Base-by-base conservation (phyloP, 2,888 invertebrate genomes). In the Apamea sordens region DNA sequence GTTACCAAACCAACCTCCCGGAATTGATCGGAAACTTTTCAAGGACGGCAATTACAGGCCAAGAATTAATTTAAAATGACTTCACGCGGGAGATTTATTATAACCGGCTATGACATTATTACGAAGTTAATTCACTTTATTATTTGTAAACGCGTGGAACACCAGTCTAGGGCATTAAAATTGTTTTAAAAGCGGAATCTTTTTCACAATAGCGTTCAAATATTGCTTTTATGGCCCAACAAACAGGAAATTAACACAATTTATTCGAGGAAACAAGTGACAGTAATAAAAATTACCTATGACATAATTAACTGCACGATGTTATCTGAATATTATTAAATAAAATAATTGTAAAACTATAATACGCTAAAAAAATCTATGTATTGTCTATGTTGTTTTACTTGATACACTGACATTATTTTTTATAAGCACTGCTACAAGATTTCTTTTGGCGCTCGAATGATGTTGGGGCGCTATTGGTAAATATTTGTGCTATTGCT, bases 11-110 rank as follows among this genome's bases (percentile, higher is more conserved):
- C n/a, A 76, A 65, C 64, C 50, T 18, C 21, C 44, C 44, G 36
- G 15, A 59, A 65, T 78, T 81, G 44, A 67, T 78, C 41, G 44
- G 44, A 50, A 69, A 47, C 36, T 41, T 59, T 53, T 70, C 65
- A 83, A 81, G 65, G 78, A 70, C 77, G 13, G 63, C 69, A 70
- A 76, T 76, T 76, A 76, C 15, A 59, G n/a, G 13, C 50, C 56
- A 59, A 83, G 64, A 83, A 77, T 77, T 67, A 77, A 81, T 83
- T 77, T 44, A 50, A 53, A 84, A 65, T 65, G n/a, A 59, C 59
- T 77, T 59, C 41, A 77, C 32, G 32, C 32, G 32, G 15, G 21
- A 59, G 32, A 83, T 80, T 56, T 80, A 77, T 83, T 44, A 11
- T 53, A 69, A 69, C 50, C 15, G n/a, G 69, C 15, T 77, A 28